Evolutionary conservation across 2,888 invertebrate genomes (phyloP), one percentile per base, ranked within the genome.

Genomic region (Lycia hirtaria): DNA sequence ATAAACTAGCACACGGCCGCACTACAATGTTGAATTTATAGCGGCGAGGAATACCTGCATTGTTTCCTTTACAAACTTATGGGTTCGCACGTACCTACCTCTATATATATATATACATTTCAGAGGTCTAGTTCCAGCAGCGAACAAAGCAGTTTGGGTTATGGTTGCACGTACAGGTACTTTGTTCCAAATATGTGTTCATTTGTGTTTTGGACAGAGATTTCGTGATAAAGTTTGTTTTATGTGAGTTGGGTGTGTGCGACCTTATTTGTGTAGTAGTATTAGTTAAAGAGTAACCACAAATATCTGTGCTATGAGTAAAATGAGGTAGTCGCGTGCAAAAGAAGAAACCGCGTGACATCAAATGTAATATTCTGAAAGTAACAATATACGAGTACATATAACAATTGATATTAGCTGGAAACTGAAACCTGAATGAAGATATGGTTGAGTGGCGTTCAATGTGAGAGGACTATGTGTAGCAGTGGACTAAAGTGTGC

Each of bases 31-130:
- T 61, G 53, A 60, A 63, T 64, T 62, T 64, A 70, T 64, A 55
- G 66, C 58, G 35, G 56, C 53, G 67, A 64, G 68, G 62, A 72
- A 67, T 75, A 79, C 79, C 76, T 79, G 79, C 78, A 80, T 81
- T 83, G 80, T 82, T 78, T 70, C 67, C 74, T 70, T 24, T 75
- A 74, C 71, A 68, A 72, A 67, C 62, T 67, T 65, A 67, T 62
- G 65, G 60, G 60, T 58, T 58, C 52, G 52, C 57, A 57, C 48
- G 37, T 52, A 48, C 35, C 52, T 37, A 47, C 22, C n/a, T n/a
- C n/a, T n/a, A 15, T 41, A 40, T 15, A 9, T 28, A 67, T 51
- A 56, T 61, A 61, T 63, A 49, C 43, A 48, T 49, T 62, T 60
- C 63, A 32, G 58, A 60, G 65, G 45, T 48, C 48, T 51, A 49